A percentile compares a stretch with the other conserved stretches of the same genome.
Evolutionary conservation across 1,140 invertebrate genomes (phyloP).

Genomic region (Pogonomyrmex barbatus): DNA sequence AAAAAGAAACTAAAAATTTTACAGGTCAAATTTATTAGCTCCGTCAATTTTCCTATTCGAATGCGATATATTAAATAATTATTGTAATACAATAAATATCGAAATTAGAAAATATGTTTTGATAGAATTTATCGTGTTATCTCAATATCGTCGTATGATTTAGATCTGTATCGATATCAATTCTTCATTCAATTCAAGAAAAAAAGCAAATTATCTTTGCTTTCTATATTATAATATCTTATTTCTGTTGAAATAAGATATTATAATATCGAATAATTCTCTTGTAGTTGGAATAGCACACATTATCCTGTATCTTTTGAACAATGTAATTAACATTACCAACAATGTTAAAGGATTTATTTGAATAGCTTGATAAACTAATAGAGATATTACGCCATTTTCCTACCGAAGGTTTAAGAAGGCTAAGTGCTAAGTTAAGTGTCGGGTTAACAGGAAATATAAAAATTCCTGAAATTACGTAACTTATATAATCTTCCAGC

Average conservation of each 20-base stretch:
- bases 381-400: neutral
- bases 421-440: neutral
- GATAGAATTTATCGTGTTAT: neutral
- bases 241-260: neutral
- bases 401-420: neutral
- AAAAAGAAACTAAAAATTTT: neutral
- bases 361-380: neutral
- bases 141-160: neutral
- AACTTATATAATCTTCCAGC: neutral
- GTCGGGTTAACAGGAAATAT: neutral
- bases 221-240: neutral
- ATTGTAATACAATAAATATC: neutral
- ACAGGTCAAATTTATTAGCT: neutral
- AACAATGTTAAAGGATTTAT: neutral
- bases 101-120: neutral
- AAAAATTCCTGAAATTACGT: slow-evolving; percentile 14
- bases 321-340: neutral
- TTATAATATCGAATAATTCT: neutral
- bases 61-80: neutral
- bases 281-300: neutral
- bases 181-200: neutral
- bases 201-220: neutral
- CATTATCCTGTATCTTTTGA: neutral
- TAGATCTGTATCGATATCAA: neutral
- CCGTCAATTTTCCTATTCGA: neutral